A percentile compares a stretch with the other conserved stretches of the same genome.
These are phyloP conservation scores for Hormaphis cornu DNA, from an alignment of 1,140 invertebrate species.

Conservation along the genomic window DNA sequence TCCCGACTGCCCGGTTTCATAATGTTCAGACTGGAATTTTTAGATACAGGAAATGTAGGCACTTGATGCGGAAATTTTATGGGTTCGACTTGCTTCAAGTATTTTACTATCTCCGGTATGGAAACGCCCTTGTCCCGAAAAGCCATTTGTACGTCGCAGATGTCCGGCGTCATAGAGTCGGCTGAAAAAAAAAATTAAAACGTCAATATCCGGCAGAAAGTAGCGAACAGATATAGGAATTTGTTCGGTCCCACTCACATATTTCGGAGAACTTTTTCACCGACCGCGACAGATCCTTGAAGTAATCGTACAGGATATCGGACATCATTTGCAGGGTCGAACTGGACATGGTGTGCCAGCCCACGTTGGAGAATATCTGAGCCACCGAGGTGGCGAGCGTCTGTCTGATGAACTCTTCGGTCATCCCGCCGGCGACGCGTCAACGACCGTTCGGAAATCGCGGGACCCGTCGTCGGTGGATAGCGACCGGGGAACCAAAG, in stretches of 20 bases:
- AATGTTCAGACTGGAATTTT: constrained; percentile 64
- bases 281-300: constrained; percentile 61
- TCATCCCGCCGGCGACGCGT: background rate
- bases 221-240: background rate
- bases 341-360: constrained; percentile 79
- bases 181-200: background rate
- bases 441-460: too few relatives aligned
- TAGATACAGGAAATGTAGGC: constrained; percentile 66
- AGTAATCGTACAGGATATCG: constrained; percentile 75
- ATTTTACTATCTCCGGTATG: constrained; percentile 74
- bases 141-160: constrained; percentile 77
- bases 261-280: constrained; percentile 75
- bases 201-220: too few relatives aligned
- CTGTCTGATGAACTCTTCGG: constrained; percentile 42
- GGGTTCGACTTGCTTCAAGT: constrained; percentile 76
- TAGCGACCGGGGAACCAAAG: too few relatives aligned
- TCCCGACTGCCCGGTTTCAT: constrained; percentile 83
- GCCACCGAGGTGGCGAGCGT: constrained; percentile 64
- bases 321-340: constrained; percentile 78
- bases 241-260: constrained; percentile 55
- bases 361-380: constrained; percentile 67
- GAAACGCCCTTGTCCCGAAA: constrained; percentile 75
- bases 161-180: constrained; percentile 56
- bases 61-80: constrained; percentile 55
- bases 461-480: too few relatives aligned